Percentiles rank a stretch among this genome's conserved stretches.
Conservation (phyloP, 2,113 vertebrate genomes). For the Caretta caretta region DNA sequence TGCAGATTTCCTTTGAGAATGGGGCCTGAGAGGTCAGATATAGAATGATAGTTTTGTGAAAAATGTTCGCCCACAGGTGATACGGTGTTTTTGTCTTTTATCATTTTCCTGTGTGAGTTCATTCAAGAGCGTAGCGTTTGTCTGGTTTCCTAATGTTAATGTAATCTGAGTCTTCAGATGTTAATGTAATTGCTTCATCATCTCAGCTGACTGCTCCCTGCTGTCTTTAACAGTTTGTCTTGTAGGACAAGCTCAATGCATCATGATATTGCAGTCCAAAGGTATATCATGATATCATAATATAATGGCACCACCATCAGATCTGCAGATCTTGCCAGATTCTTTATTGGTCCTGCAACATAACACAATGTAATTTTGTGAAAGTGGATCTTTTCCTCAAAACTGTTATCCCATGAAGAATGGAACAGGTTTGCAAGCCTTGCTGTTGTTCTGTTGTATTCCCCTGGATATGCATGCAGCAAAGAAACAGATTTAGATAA, state of each 20-base stretch:
- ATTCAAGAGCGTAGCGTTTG: neutral
- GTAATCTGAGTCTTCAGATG: neutral
- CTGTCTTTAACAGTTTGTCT: constrained; percentile 38
- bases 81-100: neutral
- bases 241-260: constrained; percentile 10
- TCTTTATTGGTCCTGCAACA: neutral
- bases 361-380: neutral
- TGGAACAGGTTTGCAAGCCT: neutral
- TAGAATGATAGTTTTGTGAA: neutral
- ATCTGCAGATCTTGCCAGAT: neutral
- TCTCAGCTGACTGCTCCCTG: constrained; percentile 34
- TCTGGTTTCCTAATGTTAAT: neutral
- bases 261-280: constrained; percentile 13
- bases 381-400: neutral
- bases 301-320: constrained; percentile 21
- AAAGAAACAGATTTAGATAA: neutral
- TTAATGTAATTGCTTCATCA: constrained; percentile 12
- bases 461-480: neutral
- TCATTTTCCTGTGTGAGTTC: neutral
- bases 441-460: neutral
- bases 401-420: neutral
- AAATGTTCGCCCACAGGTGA: neutral
- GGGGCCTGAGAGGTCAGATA: neutral
- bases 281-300: constrained; percentile 5
- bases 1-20: neutral